Evolutionary conservation across 2,113 vertebrate genomes (phyloP).

Genomic region (Diglossa brunneiventris): DNA sequence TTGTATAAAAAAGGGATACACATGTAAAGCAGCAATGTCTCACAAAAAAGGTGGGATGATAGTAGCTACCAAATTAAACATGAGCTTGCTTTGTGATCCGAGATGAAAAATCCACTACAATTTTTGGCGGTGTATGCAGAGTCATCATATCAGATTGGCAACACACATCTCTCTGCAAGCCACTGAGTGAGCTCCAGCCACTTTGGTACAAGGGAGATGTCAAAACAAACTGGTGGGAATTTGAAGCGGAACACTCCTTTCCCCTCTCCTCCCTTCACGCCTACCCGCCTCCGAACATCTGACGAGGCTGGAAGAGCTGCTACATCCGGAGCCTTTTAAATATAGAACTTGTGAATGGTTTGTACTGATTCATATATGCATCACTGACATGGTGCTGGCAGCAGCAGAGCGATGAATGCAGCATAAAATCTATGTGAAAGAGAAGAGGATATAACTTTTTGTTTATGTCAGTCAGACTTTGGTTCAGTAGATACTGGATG

Average conservation of each 20-base stretch:
- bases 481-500: background rate
- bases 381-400: slow-evolving; percentile 67
- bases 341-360: slow-evolving; percentile 68
- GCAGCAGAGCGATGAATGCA: slow-evolving; percentile 42
- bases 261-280: slow-evolving; percentile 60
- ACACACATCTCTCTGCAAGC: slow-evolving; percentile 28
- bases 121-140: slow-evolving; percentile 67
- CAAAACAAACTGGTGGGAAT: slow-evolving; percentile 66
- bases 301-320: slow-evolving; percentile 64
- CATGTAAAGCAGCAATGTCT: slow-evolving; percentile 60
- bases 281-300: slow-evolving; percentile 64
- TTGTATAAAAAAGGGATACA: slow-evolving; percentile 30
- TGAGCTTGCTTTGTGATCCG: slow-evolving; percentile 65
- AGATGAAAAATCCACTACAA: slow-evolving; percentile 63
- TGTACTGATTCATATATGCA: slow-evolving; percentile 71
- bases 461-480: slow-evolving; percentile 59
- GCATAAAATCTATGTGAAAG: slow-evolving; percentile 54
- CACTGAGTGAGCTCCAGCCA: slow-evolving; percentile 67
- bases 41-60: slow-evolving; percentile 56
- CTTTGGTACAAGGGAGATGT: slow-evolving; percentile 68
- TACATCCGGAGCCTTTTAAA: slow-evolving; percentile 69
- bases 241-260: slow-evolving; percentile 63
- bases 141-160: slow-evolving; percentile 72
- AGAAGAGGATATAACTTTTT: slow-evolving; percentile 51
- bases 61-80: slow-evolving; percentile 73